These are phyloP conservation scores for Mionectes olivaceus DNA, from an alignment of 2,797 vertebrate species.

Conservation along the genomic window DNA sequence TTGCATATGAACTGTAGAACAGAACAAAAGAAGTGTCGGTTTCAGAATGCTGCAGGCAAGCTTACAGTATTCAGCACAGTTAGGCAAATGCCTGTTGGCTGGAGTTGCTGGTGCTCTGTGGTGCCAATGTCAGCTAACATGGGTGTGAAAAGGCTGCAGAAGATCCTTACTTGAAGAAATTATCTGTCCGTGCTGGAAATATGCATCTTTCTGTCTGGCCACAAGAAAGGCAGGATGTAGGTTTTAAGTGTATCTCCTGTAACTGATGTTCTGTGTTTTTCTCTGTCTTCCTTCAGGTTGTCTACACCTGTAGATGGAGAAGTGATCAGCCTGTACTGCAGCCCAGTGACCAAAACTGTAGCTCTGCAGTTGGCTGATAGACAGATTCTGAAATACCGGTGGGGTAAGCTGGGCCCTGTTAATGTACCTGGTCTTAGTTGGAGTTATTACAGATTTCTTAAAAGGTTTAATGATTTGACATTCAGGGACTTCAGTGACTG, in stretches of 20 bases:
- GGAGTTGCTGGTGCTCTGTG: background rate
- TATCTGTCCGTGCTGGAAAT: background rate
- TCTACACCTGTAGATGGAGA: slow-evolving; percentile 83
- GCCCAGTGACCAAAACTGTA: slow-evolving; percentile 80
- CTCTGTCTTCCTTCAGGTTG: slow-evolving; percentile 72
- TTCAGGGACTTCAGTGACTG: background rate
- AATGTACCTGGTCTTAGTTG: background rate
- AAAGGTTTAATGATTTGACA: background rate
- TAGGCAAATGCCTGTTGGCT: background rate
- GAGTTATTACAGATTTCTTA: background rate
- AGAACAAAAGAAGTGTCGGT: background rate
- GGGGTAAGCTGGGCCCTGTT: slow-evolving; percentile 78
- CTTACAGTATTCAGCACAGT: background rate
- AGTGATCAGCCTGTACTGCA: slow-evolving; percentile 84
- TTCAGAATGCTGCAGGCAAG: background rate
- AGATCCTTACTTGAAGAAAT: background rate
- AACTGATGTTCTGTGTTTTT: background rate
- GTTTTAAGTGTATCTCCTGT: background rate
- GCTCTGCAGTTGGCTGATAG: slow-evolving; percentile 89
- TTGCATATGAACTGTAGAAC: background rate
- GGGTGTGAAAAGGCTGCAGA: background rate
- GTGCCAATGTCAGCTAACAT: background rate
- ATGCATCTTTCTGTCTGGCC: background rate
- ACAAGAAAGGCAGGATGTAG: background rate
- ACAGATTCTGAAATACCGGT: slow-evolving; percentile 84